Evolutionary conservation across 2,888 invertebrate species (phyloP), one percentile per base, ranked within the genome.

Genomic region (Trachelus troglodyta): DNA sequence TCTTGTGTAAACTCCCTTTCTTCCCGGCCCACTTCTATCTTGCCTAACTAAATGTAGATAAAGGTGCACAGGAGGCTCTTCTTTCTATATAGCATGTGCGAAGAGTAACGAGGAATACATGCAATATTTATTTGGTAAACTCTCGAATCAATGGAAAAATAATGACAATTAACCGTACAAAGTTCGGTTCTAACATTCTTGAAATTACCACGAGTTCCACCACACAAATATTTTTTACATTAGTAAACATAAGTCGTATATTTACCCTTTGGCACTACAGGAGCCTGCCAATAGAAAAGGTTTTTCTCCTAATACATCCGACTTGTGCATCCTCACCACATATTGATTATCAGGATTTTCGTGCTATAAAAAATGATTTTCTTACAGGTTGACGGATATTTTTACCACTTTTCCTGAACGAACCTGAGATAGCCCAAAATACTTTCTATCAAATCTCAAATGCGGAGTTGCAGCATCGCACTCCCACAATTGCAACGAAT

Each of bases 401-500:
- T 15, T 40, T 40, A 6, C 6, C 15, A 40, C 15, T 40, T 40
- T 15, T 40, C 40, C 15, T 40, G 15, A 15, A 40, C 40, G 15
- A 40, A 40, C 80, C 94, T 94, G 85, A 76, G 92, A 92, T 78
- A 93, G 92, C 9, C 94, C 93, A 69, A 97, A 91, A 78, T 93
- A 92, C 75, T 92, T 92, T 35, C 97, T 93, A 3, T 91, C 91
- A 86, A 94, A 95, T 80, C 92, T 93, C 4, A 90, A 90, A 12
- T 94, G 89, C 35, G 94, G 92, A 84, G 95, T 94, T 0, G 94
- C 95, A 77, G 93, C 94, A 11, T 94, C 93, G 0, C 92, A 89
- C 79, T 95, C 93, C 94, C 96, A 97, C 33, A 96, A 87, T 85
- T 94, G 94, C 69, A 97, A 89, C 81, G 95, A 95, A 84, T 94